Base-by-base conservation (phyloP, 2,113 vertebrate species). In the Catharus fuscescens region DNA sequence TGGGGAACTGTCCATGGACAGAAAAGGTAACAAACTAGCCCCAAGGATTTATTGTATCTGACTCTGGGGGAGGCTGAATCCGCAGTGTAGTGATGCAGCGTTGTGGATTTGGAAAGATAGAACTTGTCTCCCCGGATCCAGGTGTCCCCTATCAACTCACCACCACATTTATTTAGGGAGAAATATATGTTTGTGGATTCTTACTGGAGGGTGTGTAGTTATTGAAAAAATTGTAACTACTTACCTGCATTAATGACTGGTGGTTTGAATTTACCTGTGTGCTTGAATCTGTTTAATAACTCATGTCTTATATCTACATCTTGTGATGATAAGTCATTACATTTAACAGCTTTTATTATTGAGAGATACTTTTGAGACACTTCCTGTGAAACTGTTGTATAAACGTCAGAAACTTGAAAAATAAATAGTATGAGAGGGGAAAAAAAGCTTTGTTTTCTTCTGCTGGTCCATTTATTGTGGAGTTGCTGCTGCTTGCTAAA, bases 301-400 rank as follows among this genome's bases (percentile, higher is more conserved):
- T 97, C 24, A 53, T 93, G 96, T 96, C 93, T 94, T 92, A 57
- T 92, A 80, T 85, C 64, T 86, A 80, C 94, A 94, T 96, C 90
- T 98, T 97, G 88, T 97, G 94, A 95, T 59, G 91, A 96, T 62
- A 92, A 97, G 97, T 96, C 93, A 96, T 96, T 96, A 90, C 52
- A 6, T 73, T 86, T 88, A 96, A 97, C 92, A 95, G 86, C 40
- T 94, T 93, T 94, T 96, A 61, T 95, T 97, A 62, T 50, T 93
- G 94, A 95, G 97, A 91, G 48, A 62, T 70, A 93, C 77, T 93
- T 78, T 93, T 97, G 97, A 97, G 96, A 96, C 92, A 82, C 94
- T 95, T 76, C 67, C 92, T 96, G 92, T 90, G 67, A 81, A 88
- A 86, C 83, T 69, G 91, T 94, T 92, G 59, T 31, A 21, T 69